These are phyloP conservation scores for Erpetoichthys calabaricus DNA, from an alignment of 2,797 vertebrate genomes.

Conservation along the genomic window DNA sequence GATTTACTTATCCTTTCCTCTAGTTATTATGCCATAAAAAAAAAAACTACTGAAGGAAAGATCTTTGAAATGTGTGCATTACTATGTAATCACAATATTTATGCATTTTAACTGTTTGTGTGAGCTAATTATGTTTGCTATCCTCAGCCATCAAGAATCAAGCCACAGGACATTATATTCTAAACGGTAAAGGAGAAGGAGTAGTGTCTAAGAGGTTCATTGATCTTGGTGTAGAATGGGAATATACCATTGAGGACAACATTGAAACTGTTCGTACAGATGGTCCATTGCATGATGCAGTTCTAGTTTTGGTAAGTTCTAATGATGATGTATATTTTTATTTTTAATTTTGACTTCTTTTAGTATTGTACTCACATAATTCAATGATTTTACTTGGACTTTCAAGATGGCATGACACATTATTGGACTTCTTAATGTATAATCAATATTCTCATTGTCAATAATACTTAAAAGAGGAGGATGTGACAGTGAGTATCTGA, in stretches of 20 bases:
- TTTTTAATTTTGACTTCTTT: no score
- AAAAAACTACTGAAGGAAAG: no score
- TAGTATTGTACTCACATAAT: background rate
- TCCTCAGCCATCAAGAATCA: conserved; percentile 90
- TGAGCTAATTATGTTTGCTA: no score
- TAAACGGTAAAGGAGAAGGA: conserved; percentile 85
- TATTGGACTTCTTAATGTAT: background rate
- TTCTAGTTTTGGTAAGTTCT: conserved; percentile 78
- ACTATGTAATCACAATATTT: no score
- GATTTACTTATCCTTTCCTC: no score
- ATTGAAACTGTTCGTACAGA: conserved; percentile 80
- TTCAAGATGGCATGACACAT: background rate
- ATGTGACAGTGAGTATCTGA: background rate
- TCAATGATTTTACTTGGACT: background rate
- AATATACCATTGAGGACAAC: conserved; percentile 73
- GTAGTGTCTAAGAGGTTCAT: conserved; percentile 74
- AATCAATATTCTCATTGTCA: background rate
- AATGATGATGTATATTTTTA: no score
- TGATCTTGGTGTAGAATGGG: conserved; percentile 88
- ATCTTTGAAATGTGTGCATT: no score
- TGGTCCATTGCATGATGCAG: conserved; percentile 75
- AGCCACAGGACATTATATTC: conserved; percentile 87
- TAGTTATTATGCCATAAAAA: no score
- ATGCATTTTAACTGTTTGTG: no score
- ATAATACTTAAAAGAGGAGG: background rate